Evolutionary conservation across 2,113 vertebrate species (phyloP), one percentile per base, ranked within the genome.

Genomic region (Deroptyus accipitrinus): DNA sequence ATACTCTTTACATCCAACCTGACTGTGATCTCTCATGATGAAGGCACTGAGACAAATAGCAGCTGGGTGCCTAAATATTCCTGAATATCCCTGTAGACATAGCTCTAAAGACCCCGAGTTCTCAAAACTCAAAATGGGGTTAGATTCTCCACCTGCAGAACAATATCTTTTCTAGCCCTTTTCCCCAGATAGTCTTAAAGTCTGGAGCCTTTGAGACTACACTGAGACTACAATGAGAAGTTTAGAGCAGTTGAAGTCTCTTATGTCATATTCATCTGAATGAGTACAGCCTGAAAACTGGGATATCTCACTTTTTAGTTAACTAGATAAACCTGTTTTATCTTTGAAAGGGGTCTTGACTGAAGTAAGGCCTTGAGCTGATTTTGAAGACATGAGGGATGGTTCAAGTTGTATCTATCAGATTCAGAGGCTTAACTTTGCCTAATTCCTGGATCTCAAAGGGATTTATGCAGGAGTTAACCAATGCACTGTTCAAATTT

Each of bases 61-160:
- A 92, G 73, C 41, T 92, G 86, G 68, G 94, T 70, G 68, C 76
- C 77, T 90, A 88, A 94, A 81, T 90, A 88, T 81, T 83, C 86
- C 79, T 92, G 86, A 93, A 75, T 91, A 78, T 82, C 86, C 83
- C 88, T 70, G 17, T 74, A 86, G 86, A 81, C 69, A 22, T 39
- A 81, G 54, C 49, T 88, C 73, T 81, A 89, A 95, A 82, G 91
- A 94, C 61, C 31, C 54, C 42, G 39, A 91, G 62, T 57, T 75
- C 73, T 91, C 64, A 84, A 70, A 94, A 77, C 92, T 83, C 83
- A 86, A 93, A 96, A 86, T 64, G 61, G 49, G 73, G 68, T 92
- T 92, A 92, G 77, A 90, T 88, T 92, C 61, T 76, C 64, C 96
- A 94, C 73, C 76, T 92, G 64, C 39, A 86, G 86, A 95, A 84